Evolutionary conservation across 2,888 invertebrate species (phyloP).

Genomic region (Caradrina clavipalpis): DNA sequence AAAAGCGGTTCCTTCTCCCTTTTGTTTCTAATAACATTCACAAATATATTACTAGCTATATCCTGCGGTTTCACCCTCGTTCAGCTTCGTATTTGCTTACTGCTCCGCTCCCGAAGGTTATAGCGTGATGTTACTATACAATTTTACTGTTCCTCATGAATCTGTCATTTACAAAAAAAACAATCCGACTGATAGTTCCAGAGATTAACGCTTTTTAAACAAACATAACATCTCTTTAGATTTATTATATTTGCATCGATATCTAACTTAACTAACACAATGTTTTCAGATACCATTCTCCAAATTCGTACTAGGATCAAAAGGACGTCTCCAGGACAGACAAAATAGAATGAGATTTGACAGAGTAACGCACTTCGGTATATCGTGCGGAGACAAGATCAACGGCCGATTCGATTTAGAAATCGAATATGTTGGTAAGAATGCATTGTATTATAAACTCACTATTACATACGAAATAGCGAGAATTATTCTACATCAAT

Average conservation of each 20-base stretch:
- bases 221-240: too few species aligned
- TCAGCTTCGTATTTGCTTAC: too few species aligned
- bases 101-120: too few species aligned
- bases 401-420: constrained; percentile 96
- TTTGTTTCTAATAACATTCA: not conserved
- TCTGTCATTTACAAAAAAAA: too few species aligned
- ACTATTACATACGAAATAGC: not conserved
- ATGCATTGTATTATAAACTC: not conserved
- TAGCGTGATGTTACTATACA: too few species aligned
- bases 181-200: too few species aligned
- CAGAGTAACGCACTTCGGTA: constrained; percentile 94
- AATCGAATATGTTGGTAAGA: constrained; percentile 95
- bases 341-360: constrained; percentile 92
- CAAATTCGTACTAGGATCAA: constrained; percentile 95
- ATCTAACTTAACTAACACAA: not conserved
- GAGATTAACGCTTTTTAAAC: too few species aligned
- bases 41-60: not conserved
- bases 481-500: too few species aligned
- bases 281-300: constrained; percentile 97
- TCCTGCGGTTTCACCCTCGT: too few species aligned
- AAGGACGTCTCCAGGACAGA: constrained; percentile 96
- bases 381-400: constrained; percentile 95
- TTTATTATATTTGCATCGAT: too few species aligned
- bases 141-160: too few species aligned
- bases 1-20: not conserved